Conservation (phyloP, 2,113 vertebrate genomes). For the Cyanocitta stelleri region DNA sequence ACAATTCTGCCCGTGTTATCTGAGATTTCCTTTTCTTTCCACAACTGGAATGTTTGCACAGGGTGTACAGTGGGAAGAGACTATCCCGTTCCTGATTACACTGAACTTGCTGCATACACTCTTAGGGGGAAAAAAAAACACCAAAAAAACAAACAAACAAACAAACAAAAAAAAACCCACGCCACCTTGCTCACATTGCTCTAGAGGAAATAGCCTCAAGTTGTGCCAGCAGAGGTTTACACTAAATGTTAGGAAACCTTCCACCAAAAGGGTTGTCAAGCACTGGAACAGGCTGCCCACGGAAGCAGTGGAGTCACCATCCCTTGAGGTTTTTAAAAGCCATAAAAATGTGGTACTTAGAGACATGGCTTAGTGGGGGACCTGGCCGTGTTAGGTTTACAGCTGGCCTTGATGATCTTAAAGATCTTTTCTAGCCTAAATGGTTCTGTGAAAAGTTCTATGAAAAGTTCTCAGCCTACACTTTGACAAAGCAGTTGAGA, state of each 20-base stretch:
- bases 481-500: background rate
- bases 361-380: background rate
- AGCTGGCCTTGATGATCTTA: background rate
- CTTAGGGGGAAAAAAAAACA: background rate
- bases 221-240: background rate
- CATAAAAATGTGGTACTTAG: background rate
- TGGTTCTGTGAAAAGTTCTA: background rate
- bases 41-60: background rate
- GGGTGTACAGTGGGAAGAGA: background rate
- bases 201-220: background rate
- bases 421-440: background rate
- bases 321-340: background rate
- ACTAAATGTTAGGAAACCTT: background rate
- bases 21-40: background rate
- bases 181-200: background rate
- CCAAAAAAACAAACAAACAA: no score
- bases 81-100: background rate
- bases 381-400: background rate
- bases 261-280: background rate
- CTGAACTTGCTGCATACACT: background rate
- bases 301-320: background rate
- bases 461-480: background rate
- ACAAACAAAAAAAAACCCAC: background rate
- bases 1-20: background rate
- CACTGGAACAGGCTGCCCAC: background rate